Percentiles rank a stretch among this genome's conserved stretches.
These are phyloP conservation scores for Acanthopagrus latus DNA, from an alignment of 2,797 vertebrate species.

Conservation along the genomic window DNA sequence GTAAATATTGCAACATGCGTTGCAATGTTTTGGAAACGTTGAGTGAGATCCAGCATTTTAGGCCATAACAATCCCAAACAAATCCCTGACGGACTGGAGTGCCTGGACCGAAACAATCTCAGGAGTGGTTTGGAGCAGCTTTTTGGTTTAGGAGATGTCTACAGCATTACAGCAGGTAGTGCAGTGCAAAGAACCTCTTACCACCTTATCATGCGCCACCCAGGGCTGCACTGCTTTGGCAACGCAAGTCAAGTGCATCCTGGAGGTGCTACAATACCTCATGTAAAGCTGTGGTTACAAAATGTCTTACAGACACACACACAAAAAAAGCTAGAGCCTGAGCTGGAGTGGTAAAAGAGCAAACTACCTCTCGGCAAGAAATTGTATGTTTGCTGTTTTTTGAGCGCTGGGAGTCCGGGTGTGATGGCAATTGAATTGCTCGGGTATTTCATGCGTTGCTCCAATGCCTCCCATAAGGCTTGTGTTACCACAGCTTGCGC, in stretches of 20 bases:
- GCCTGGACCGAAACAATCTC: constrained; percentile 38
- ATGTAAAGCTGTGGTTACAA: constrained; percentile 48
- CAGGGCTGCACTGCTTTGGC: constrained; percentile 40
- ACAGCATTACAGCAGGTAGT: constrained; percentile 38
- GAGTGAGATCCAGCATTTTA: too few relatives aligned
- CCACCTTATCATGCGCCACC: constrained; percentile 37
- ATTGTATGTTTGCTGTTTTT: constrained; percentile 39
- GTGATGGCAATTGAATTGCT: constrained; percentile 48
- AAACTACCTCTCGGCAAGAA: constrained; percentile 25
- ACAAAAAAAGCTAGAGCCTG: constrained; percentile 2
- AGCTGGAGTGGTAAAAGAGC: constrained; percentile 17
- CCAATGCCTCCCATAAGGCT: constrained; percentile 33
- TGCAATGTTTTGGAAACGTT: too few relatives aligned
- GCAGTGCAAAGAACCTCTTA: constrained; percentile 34
- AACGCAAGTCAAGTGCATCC: constrained; percentile 44
- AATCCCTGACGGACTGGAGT: neutral
- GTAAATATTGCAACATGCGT: too few relatives aligned
- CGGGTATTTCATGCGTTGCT: constrained; percentile 57
- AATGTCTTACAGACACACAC: constrained; percentile 37
- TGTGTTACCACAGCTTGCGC: constrained; percentile 50
- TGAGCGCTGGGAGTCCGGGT: constrained; percentile 6
- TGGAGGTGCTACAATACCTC: constrained; percentile 37
- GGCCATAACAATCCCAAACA: too few relatives aligned
- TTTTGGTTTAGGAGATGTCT: constrained; percentile 40
- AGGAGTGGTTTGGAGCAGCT: constrained; percentile 22